A percentile compares a stretch with the other conserved stretches of the same genome.
Conservation (phyloP, 2,888 invertebrate species). For the Lymantria monacha region DNA sequence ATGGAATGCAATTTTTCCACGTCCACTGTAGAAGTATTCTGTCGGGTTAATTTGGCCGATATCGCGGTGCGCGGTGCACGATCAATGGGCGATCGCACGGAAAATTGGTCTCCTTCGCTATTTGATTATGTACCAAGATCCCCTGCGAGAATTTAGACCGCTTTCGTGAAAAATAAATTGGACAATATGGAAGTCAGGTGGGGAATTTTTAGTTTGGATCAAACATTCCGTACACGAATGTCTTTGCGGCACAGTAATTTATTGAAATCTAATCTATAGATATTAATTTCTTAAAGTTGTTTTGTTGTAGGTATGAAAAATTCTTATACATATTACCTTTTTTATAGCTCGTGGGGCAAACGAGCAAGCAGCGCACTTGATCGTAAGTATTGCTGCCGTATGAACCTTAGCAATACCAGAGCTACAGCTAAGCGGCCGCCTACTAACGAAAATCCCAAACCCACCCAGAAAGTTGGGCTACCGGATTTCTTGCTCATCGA, state of each 20-base stretch:
- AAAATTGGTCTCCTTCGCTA: constrained; percentile 72
- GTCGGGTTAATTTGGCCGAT: constrained; percentile 71
- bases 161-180: constrained; percentile 57
- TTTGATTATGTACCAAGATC: constrained; percentile 75
- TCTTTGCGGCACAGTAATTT: constrained; percentile 8
- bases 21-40: constrained; percentile 48
- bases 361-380: no score
- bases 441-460: no score
- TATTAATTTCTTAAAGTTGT: no score
- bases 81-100: constrained; percentile 66
- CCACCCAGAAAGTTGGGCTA: no score
- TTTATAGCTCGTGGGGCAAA: no score
- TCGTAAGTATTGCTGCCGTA: no score
- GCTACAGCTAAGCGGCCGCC: no score
- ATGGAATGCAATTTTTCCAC: constrained; percentile 12
- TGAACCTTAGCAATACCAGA: no score
- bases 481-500: no score
- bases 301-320: no score
- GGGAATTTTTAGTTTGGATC: constrained; percentile 24
- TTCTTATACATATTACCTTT: no score
- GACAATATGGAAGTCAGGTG: constrained; percentile 43
- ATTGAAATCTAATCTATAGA: constrained; percentile 3
- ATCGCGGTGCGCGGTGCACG: constrained; percentile 46
- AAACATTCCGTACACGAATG: constrained; percentile 16
- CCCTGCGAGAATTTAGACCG: constrained; percentile 47